A percentile compares a stretch with the other conserved stretches of the same genome.
phyloP scores from a whole-genome alignment of 2,113 vertebrate species.

The Microtus ochrogaster region DNA sequence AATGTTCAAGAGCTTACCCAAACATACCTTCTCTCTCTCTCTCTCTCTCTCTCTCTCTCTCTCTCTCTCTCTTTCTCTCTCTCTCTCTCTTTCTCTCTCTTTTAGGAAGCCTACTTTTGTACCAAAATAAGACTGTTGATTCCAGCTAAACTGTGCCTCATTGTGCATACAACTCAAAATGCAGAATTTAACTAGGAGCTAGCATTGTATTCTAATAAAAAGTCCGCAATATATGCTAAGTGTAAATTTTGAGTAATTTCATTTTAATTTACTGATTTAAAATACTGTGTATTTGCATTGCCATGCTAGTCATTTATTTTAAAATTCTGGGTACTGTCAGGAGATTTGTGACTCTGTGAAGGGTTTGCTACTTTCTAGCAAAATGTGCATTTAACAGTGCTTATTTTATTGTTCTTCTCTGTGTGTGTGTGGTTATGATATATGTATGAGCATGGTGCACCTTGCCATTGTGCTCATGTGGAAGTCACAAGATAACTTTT shows the following conservation, averaged over 20 bases:
- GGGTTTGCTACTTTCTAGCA: background rate
- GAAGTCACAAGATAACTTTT: background rate
- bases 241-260: constrained; percentile 30
- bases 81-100: background rate
- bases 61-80: background rate
- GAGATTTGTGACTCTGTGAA: background rate
- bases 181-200: background rate
- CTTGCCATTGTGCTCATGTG: background rate
- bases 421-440: background rate
- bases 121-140: background rate
- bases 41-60: no score
- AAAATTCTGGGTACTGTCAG: background rate
- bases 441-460: no score
- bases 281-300: background rate
- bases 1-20: background rate
- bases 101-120: background rate
- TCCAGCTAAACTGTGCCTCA: background rate
- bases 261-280: constrained; percentile 5
- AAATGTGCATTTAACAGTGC: background rate
- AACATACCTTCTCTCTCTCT: background rate
- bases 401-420: background rate
- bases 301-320: background rate
- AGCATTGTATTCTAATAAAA: background rate
- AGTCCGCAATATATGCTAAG: background rate
- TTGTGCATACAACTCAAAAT: background rate